phyloP scores from a whole-genome alignment of 2,888 invertebrate species.

The Plutella xylostella region DNA sequence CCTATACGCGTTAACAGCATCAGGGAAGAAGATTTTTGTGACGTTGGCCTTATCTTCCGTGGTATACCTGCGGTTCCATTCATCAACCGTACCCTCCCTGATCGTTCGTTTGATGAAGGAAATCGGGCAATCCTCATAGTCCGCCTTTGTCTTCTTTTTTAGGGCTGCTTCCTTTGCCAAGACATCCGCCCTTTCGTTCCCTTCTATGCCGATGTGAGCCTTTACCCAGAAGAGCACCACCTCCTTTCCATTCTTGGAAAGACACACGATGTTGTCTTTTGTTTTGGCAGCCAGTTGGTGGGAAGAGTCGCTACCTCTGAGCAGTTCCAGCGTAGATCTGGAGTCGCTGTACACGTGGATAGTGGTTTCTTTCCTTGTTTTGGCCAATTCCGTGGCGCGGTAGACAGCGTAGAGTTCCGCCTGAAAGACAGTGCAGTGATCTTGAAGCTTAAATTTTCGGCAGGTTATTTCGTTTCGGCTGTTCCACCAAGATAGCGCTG shows the following conservation, averaged over 20 bases:
- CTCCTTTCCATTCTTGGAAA: neutral
- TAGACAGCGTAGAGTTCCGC: conserved; percentile 7
- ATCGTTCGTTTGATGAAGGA: conserved; percentile 5
- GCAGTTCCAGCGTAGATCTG: conserved; percentile 5
- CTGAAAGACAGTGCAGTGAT: conserved; percentile 8
- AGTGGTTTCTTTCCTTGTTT: neutral
- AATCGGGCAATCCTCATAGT: conserved; percentile 8
- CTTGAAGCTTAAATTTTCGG: neutral
- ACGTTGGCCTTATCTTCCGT: neutral
- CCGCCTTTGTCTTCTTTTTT: neutral
- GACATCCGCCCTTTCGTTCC: conserved; percentile 13
- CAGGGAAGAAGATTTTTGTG: conserved; percentile 5
- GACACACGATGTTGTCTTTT: neutral
- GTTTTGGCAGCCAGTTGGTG: neutral
- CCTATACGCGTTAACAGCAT: neutral
- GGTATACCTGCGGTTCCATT: conserved; percentile 7
- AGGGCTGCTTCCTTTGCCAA: conserved; percentile 13
- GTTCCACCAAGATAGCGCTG: conserved; percentile 3
- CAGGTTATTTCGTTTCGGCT: neutral
- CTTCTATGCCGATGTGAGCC: conserved; percentile 8
- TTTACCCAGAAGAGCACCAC: conserved; percentile 10
- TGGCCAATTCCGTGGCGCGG: neutral
- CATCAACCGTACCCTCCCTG: neutral
- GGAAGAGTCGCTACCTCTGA: neutral
- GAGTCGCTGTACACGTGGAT: conserved; percentile 8